Evolutionary conservation across 2,797 vertebrate genomes (phyloP).

Genomic region (Phrynocephalus vlangalii): DNA sequence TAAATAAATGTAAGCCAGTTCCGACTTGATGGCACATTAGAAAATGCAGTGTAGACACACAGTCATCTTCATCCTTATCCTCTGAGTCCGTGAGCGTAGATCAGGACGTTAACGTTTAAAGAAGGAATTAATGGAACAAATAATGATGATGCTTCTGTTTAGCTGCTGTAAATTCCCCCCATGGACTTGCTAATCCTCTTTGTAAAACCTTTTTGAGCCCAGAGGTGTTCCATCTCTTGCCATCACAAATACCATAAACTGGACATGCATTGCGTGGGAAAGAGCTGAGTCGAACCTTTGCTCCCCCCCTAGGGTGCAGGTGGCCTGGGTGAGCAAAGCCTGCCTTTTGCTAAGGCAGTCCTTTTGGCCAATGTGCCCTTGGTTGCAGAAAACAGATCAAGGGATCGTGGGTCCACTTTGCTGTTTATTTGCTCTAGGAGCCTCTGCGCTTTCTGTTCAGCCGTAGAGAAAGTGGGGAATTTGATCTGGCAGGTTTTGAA

Average conservation of each 20-base stretch:
- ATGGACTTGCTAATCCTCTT: not conserved
- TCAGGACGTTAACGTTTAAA: too few species aligned
- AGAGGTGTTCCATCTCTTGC: not conserved
- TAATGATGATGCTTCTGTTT: not conserved
- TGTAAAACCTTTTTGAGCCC: not conserved
- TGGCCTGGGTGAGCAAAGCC: not conserved
- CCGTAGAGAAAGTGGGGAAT: conserved; percentile 66
- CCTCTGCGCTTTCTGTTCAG: conserved; percentile 53
- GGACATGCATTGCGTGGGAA: not conserved
- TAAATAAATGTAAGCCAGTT: too few species aligned
- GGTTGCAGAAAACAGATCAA: conserved; percentile 21
- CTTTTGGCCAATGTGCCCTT: not conserved
- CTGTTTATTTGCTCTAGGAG: not conserved
- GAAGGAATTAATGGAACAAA: too few species aligned
- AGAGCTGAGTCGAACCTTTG: not conserved
- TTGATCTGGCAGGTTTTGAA: conserved; percentile 60
- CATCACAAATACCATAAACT: not conserved
- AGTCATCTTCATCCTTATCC: too few species aligned
- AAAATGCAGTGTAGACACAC: too few species aligned
- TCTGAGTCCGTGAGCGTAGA: too few species aligned
- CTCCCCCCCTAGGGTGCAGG: not conserved
- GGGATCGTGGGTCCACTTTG: conserved; percentile 23
- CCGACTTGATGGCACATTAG: too few species aligned
- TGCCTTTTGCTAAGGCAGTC: not conserved
- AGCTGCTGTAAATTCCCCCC: too few species aligned